A percentile compares a stretch with the other conserved stretches of the same genome.
Evolutionary conservation across 2,888 invertebrate genomes (phyloP).

Genomic region (Aspidapion aeneum): DNA sequence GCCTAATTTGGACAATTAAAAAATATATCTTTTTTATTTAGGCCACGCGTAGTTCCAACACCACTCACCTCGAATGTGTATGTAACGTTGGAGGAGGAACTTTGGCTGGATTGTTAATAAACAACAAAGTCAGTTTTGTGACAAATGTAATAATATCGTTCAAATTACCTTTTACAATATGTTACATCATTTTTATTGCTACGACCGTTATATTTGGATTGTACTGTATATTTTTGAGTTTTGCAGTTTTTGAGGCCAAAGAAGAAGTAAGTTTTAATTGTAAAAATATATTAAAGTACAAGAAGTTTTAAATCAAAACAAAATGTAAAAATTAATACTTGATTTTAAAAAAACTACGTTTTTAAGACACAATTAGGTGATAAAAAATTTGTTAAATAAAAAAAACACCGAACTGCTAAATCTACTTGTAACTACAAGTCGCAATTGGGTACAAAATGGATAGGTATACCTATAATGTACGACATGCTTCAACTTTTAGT

Average conservation of each 20-base stretch:
- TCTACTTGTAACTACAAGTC: no score
- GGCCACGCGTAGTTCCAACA: slow-evolving; percentile 14
- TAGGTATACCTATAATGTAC: no score
- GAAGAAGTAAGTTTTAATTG: slow-evolving; percentile 21
- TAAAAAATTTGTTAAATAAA: no score
- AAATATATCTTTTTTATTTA: slow-evolving; percentile 12
- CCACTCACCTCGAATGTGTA: background rate
- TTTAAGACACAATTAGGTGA: no score
- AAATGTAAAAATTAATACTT: no score
- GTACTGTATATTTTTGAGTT: slow-evolving; percentile 25
- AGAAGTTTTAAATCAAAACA: no score
- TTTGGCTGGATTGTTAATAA: slow-evolving; percentile 24
- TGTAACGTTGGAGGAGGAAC: slow-evolving; percentile 9
- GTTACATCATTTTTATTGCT: slow-evolving; percentile 29
- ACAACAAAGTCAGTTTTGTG: slow-evolving; percentile 24
- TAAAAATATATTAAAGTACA: no score
- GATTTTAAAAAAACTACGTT: no score
- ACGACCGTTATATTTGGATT: slow-evolving; percentile 24
- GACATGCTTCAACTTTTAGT: no score
- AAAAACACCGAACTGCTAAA: no score
- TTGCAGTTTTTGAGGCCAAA: slow-evolving; percentile 17
- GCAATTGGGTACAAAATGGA: no score
- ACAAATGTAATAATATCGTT: slow-evolving; percentile 20
- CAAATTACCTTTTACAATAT: slow-evolving; percentile 25
- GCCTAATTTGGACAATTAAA: background rate